Percentiles rank a stretch among this genome's conserved stretches.
These are phyloP conservation scores for Hestina assimilis DNA, from an alignment of 1,140 invertebrate genomes.

Conservation along the genomic window DNA sequence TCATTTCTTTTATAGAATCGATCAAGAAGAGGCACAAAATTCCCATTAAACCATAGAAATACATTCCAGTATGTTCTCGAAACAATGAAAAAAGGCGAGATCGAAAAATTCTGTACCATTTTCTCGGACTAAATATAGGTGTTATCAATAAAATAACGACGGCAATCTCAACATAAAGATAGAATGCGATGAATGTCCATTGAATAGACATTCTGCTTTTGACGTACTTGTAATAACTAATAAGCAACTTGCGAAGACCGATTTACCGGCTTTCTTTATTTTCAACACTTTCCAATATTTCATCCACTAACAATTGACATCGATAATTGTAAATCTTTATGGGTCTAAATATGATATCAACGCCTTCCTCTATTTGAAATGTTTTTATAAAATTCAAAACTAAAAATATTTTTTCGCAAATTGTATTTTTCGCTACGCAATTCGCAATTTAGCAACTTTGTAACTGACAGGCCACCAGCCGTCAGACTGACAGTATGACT, in stretches of 20 bases:
- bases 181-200: slow-evolving; percentile 69
- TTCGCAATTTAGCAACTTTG: no score
- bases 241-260: neutral
- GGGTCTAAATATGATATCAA: no score
- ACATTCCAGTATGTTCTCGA: slow-evolving; percentile 48
- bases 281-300: no score
- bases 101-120: slow-evolving; percentile 63
- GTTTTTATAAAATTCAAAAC: no score
- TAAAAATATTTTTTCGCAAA: no score
- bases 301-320: no score
- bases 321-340: no score
- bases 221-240: neutral
- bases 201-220: slow-evolving; percentile 58
- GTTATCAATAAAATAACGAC: slow-evolving; percentile 62
- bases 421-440: no score
- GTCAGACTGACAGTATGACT: no score
- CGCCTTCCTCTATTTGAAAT: no score
- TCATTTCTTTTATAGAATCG: slow-evolving; percentile 70
- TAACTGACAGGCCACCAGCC: no score
- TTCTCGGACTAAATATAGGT: slow-evolving; percentile 64
- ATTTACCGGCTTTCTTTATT: neutral
- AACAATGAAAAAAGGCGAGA: slow-evolving; percentile 57
- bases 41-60: slow-evolving; percentile 63
- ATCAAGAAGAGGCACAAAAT: slow-evolving; percentile 59
- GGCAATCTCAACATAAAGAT: slow-evolving; percentile 64